Base-by-base conservation (phyloP, 2,888 invertebrate species). In the Sepiola atlantica region DNA sequence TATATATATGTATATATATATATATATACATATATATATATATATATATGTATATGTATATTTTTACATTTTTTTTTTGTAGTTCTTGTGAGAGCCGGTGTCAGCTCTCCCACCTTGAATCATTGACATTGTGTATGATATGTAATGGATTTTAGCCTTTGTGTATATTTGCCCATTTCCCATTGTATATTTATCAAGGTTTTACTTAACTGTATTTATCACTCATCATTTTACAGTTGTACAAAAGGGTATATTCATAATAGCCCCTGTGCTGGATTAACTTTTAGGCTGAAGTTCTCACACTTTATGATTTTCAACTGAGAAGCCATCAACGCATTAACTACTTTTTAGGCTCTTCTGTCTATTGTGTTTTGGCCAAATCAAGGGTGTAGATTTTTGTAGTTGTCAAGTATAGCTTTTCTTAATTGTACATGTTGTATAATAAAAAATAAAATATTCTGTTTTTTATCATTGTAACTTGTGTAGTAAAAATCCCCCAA, bases 351-450 rank as follows among this genome's bases (percentile, higher is more conserved):
- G 92, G 92, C 92, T 92, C 92, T 92, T 45, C 45, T 92, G 55
- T 55, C 93, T 55, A 55, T 93, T 61, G 93, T 92, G 92, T 93
- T 93, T 93, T 93, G 93, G 93, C 93, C 93, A 93, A 92, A 92
- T 92, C 92, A 92, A 55, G 93, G 93, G 61, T 93, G 55, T 93
- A 93, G 93, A 93, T 55, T 93, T 93, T 93, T 93, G 93, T 93
- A 93, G 55, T 93, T 93, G 93, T 93, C 32, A 93, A 93, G 61
- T 94, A 90, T 93, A 94, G 93, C 94, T 90, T 94, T 93, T 94
- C 90, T 93, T 94, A 93, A 77, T 93, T 94, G 94, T 94, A 94
- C 94, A 94, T 77, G 91, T 90, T 93, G 93, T 90, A 93, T 90
- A 32, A 93, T 77, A 93, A 35, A 45, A 94, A 4, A 45, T 45